Evolutionary conservation across 2,888 invertebrate genomes (phyloP).

Genomic region (Cacoxenus indagator): DNA sequence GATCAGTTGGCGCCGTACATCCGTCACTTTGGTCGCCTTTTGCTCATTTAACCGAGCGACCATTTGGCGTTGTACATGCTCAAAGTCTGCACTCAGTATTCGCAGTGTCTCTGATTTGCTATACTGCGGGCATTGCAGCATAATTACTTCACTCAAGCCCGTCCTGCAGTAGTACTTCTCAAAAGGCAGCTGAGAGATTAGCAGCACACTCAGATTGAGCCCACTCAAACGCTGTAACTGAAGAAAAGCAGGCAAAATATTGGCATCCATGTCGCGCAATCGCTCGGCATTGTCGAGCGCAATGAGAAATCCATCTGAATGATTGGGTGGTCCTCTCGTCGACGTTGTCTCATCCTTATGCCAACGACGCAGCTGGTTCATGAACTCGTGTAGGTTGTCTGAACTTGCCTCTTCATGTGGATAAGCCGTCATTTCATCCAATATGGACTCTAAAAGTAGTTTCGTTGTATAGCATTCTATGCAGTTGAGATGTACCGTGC

Average conservation of each 20-base stretch:
- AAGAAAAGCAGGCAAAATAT: constrained; percentile 80
- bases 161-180: constrained; percentile 83
- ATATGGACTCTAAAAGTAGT: constrained; percentile 82
- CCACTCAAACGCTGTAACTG: constrained; percentile 81
- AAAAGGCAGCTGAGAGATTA: constrained; percentile 83
- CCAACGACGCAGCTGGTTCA: constrained; percentile 71
- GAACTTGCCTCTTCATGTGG: constrained; percentile 71
- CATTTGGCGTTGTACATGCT: constrained; percentile 38
- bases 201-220: constrained; percentile 81
- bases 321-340: background rate
- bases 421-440: constrained; percentile 71
- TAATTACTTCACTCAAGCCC: constrained; percentile 80
- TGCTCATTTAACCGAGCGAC: constrained; percentile 28
- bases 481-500: constrained; percentile 76
- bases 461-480: constrained; percentile 85
- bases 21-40: constrained; percentile 31
- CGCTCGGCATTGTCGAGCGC: constrained; percentile 87
- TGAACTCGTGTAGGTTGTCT: constrained; percentile 79
- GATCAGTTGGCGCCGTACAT: constrained; percentile 27
- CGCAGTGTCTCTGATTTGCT: constrained; percentile 77
- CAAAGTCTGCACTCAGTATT: constrained; percentile 72
- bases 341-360: constrained; percentile 10
- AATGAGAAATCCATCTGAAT: constrained; percentile 75
- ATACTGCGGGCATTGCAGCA: constrained; percentile 85
- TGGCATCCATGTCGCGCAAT: constrained; percentile 80